These are phyloP conservation scores for Drosophila anceps DNA, from an alignment of 2,888 invertebrate genomes.

Conservation along the genomic window DNA sequence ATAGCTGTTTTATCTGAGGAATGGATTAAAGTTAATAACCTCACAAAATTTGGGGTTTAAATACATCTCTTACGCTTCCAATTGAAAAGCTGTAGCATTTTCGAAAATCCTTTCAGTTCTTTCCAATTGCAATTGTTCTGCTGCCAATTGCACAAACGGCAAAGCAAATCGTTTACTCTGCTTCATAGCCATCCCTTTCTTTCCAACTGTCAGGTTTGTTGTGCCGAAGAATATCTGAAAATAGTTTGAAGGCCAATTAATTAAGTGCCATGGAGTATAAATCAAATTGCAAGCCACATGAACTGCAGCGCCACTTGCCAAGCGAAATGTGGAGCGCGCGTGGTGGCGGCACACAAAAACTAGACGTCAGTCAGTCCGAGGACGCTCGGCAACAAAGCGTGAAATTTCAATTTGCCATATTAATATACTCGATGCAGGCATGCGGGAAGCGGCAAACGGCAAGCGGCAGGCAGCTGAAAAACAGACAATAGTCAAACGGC, in stretches of 20 bases:
- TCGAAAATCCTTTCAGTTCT: not conserved
- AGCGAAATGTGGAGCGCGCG: not conserved
- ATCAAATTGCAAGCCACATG: constrained; percentile 22
- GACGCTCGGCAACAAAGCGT: constrained; percentile 54
- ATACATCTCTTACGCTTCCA: not conserved
- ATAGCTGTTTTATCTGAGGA: too few species aligned
- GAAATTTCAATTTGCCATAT: constrained; percentile 78
- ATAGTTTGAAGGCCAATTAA: constrained; percentile 18
- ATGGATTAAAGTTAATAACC: not conserved
- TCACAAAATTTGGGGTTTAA: not conserved
- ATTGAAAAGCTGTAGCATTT: not conserved
- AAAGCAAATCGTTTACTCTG: not conserved
- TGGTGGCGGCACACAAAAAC: constrained; percentile 16
- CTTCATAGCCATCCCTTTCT: not conserved
- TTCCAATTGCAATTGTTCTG: too few species aligned
- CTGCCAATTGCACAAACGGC: not conserved
- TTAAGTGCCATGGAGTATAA: constrained; percentile 13
- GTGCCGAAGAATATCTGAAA: constrained; percentile 2
- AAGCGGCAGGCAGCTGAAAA: constrained; percentile 33
- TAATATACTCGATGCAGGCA: constrained; percentile 63
- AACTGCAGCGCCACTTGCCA: not conserved
- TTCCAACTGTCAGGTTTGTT: not conserved
- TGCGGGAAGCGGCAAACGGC: constrained; percentile 14
- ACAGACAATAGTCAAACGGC: constrained; percentile 43
- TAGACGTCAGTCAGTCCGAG: constrained; percentile 1